Evolutionary conservation across 2,888 invertebrate genomes (phyloP).

Genomic region (Tromatobia lineatoria): DNA sequence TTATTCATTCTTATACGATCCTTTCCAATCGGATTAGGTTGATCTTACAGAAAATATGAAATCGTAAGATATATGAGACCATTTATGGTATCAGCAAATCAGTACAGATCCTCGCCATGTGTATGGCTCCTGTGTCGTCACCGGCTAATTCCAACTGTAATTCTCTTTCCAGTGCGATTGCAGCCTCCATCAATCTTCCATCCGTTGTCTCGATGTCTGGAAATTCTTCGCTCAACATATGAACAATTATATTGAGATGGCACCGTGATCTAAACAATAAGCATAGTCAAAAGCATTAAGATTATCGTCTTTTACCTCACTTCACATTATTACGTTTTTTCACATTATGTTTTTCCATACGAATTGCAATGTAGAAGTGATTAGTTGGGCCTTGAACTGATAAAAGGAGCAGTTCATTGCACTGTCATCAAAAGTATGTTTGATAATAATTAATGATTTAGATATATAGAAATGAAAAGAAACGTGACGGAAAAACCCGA

Average conservation of each 20-base stretch:
- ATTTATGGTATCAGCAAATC: slow-evolving; percentile 80
- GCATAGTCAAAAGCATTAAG: too few relatives aligned
- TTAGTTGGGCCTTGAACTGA: background rate
- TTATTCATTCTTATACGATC: slow-evolving; percentile 17
- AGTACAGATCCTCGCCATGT: slow-evolving; percentile 77
- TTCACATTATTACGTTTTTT: too few relatives aligned
- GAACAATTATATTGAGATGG: too few relatives aligned
- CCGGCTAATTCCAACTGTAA: slow-evolving; percentile 76
- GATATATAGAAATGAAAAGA: background rate
- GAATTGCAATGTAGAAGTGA: too few relatives aligned
- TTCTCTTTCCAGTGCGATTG: too few relatives aligned
- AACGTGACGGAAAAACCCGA: background rate
- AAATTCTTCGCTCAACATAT: too few relatives aligned
- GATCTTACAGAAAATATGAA: background rate
- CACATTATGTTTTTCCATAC: too few relatives aligned
- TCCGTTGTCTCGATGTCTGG: too few relatives aligned
- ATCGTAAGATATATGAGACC: background rate
- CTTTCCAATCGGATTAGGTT: background rate
- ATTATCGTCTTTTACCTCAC: too few relatives aligned
- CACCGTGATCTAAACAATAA: too few relatives aligned
- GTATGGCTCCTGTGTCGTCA: slow-evolving; percentile 70
- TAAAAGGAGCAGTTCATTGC: background rate
- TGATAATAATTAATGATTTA: too few relatives aligned
- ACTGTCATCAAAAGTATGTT: background rate
- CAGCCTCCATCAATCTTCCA: too few relatives aligned